Conservation (phyloP, 2,888 invertebrate genomes). For the Tribolium freemani region DNA sequence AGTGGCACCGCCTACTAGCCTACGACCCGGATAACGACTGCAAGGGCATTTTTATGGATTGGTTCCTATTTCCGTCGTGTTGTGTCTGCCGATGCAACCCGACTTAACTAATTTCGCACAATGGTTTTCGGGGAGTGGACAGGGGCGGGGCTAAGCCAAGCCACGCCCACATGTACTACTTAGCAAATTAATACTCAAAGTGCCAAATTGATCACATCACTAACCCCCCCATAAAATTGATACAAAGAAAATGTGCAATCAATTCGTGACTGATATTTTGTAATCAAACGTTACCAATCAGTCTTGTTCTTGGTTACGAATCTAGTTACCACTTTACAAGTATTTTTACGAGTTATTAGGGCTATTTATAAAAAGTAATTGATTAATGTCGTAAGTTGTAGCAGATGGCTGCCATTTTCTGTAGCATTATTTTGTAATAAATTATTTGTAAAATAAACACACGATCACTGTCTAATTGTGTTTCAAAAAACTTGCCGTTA, state of each 20-base stretch:
- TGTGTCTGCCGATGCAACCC: conserved; percentile 83
- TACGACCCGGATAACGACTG: conserved; percentile 95
- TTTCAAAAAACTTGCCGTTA: not conserved
- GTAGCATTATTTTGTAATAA: conserved; percentile 39
- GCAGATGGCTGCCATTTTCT: conserved; percentile 38
- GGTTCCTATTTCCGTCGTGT: conserved; percentile 94
- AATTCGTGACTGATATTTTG: conserved; percentile 18
- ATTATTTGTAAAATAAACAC: conserved; percentile 42
- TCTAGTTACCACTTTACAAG: conserved; percentile 39
- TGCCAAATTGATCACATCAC: conserved; percentile 34
- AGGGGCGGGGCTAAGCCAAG: not conserved
- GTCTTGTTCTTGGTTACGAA: conserved; percentile 19
- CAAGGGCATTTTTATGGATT: conserved; percentile 93
- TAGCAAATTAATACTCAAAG: conserved; percentile 26
- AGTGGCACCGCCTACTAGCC: conserved; percentile 88
- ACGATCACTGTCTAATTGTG: conserved; percentile 11
- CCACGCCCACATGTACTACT: not conserved
- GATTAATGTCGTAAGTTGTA: conserved; percentile 25
- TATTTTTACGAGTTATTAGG: conserved; percentile 21
- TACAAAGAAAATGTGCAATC: conserved; percentile 35
- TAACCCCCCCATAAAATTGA: conserved; percentile 13
- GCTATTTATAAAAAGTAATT: conserved; percentile 28
- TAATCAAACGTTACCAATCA: conserved; percentile 29
- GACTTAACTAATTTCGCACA: conserved; percentile 23
- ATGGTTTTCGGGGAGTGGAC: not conserved